These are phyloP conservation scores for Tipula helvola DNA, from an alignment of 2,888 invertebrate species.

Conservation along the genomic window DNA sequence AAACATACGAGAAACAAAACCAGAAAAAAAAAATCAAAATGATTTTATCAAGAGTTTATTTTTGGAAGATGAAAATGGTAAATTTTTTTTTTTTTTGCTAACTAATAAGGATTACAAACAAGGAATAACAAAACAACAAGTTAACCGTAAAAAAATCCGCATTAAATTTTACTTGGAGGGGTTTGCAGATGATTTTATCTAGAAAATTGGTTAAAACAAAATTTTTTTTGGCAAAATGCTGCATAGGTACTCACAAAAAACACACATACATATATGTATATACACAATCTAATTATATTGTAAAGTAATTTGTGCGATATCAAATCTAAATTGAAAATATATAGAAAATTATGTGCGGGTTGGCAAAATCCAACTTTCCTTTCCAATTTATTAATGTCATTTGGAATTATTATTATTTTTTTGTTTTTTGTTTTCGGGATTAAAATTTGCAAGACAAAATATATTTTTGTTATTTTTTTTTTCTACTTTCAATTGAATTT, in stretches of 20 bases:
- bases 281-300: neutral
- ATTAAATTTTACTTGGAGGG: neutral
- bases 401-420: neutral
- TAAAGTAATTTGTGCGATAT: neutral
- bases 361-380: neutral
- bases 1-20: neutral
- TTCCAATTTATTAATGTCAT: neutral
- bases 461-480: neutral
- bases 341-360: neutral
- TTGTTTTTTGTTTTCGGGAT: neutral
- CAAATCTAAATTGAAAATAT: neutral
- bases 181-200: constrained; percentile 4
- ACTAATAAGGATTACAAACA: neutral
- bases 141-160: neutral
- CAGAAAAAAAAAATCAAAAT: neutral
- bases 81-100: neutral
- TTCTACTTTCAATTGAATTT: neutral
- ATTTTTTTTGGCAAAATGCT: neutral
- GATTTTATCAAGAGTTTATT: neutral
- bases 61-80: neutral
- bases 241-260: neutral
- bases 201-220: neutral
- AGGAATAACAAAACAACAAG: neutral
- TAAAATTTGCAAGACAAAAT: neutral
- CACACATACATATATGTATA: no score